phyloP scores from a whole-genome alignment of 1,140 invertebrate genomes.

The Drosophila sp. region DNA sequence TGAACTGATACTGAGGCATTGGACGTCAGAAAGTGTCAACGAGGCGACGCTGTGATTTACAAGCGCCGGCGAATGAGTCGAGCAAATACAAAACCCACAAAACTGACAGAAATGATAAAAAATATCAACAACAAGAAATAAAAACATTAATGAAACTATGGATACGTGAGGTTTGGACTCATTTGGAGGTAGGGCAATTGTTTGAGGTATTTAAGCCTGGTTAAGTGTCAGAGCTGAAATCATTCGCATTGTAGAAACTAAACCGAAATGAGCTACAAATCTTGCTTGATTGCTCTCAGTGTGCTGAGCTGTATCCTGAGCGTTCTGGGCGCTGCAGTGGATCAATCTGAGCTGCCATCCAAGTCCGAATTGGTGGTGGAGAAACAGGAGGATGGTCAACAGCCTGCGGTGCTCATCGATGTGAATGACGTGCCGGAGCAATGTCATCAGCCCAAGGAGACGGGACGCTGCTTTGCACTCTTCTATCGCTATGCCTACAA shows the following conservation, averaged over 20 bases:
- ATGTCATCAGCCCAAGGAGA: slow-evolving; percentile 90
- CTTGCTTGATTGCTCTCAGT: slow-evolving; percentile 36
- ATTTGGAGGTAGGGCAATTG: slow-evolving; percentile 25
- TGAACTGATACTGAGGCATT: slow-evolving; percentile 65
- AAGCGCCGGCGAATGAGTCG: slow-evolving; percentile 61
- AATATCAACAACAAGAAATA: slow-evolving; percentile 22
- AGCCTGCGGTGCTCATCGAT: neutral
- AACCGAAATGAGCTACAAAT: slow-evolving; percentile 62
- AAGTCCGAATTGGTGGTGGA: slow-evolving; percentile 60
- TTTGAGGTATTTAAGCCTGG: slow-evolving; percentile 62
- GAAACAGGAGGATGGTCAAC: slow-evolving; percentile 22
- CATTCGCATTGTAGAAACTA: slow-evolving; percentile 52
- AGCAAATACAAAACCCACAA: slow-evolving; percentile 68
- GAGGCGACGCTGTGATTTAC: slow-evolving; percentile 62
- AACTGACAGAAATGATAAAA: slow-evolving; percentile 14
- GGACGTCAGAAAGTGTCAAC: slow-evolving; percentile 42
- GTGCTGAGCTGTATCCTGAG: slow-evolving; percentile 20
- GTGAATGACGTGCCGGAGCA: slow-evolving; percentile 51
- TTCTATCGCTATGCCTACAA: slow-evolving; percentile 94
- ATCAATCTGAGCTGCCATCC: slow-evolving; percentile 17
- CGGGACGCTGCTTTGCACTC: slow-evolving; percentile 93
- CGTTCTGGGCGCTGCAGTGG: slow-evolving; percentile 45
- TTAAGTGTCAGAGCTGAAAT: slow-evolving; percentile 12
- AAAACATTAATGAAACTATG: slow-evolving; percentile 39
- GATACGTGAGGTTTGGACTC: slow-evolving; percentile 34